Percentiles rank a stretch among this genome's conserved stretches.
Evolutionary conservation across 2,888 invertebrate genomes (phyloP).

Genomic region (Volucella bombylans): DNA sequence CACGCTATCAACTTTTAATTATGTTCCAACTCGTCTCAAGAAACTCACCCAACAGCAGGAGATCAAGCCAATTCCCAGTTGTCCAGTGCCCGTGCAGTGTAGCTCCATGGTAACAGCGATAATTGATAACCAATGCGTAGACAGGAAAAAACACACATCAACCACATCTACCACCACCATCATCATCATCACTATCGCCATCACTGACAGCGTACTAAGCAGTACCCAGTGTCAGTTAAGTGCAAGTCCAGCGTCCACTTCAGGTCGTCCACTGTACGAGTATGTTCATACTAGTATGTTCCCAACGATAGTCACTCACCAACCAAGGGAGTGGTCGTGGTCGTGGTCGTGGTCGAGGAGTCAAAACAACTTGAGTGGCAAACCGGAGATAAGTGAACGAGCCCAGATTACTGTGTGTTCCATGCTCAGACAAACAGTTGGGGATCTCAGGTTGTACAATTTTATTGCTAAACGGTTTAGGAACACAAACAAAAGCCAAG

Average conservation of each 20-base stretch:
- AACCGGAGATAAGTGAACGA: conserved; percentile 61
- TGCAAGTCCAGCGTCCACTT: too few relatives aligned
- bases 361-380: conserved; percentile 62
- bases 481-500: conserved; percentile 50
- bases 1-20: conserved; percentile 55
- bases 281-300: too few relatives aligned
- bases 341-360: conserved; percentile 41
- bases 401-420: conserved; percentile 12
- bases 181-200: background rate
- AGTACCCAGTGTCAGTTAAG: too few relatives aligned
- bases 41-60: conserved; percentile 56
- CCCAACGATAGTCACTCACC: conserved; percentile 2
- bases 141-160: conserved; percentile 19
- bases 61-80: conserved; percentile 32
- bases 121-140: conserved; percentile 68
- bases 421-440: conserved; percentile 61
- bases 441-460: conserved; percentile 54
- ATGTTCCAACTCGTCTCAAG: conserved; percentile 39
- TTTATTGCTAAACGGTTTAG: conserved; percentile 66
- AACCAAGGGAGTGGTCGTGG: conserved; percentile 55
- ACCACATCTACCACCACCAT: background rate
- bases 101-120: conserved; percentile 43
- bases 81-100: background rate
- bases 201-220: too few relatives aligned
- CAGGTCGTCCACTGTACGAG: too few relatives aligned